phyloP scores from a whole-genome alignment of 2,888 invertebrate genomes.

The Xylocampa areola region DNA sequence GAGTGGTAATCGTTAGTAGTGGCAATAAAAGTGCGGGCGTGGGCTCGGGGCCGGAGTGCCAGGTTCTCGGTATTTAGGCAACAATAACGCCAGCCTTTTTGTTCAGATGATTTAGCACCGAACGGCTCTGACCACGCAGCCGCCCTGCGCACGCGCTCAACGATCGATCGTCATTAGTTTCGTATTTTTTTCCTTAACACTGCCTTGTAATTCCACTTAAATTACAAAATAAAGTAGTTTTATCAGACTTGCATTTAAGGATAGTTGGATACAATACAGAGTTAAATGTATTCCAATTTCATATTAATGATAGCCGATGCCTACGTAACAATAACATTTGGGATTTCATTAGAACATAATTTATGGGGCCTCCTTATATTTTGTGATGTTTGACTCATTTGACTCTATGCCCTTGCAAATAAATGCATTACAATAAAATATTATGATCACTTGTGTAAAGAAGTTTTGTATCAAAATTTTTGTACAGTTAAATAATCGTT shows the following conservation, averaged over 20 bases:
- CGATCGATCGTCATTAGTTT: conserved; percentile 8
- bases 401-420: too few relatives aligned
- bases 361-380: too few relatives aligned
- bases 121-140: conserved; percentile 36
- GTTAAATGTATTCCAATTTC: too few relatives aligned
- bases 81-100: conserved; percentile 66
- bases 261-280: background rate
- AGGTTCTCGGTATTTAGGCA: conserved; percentile 67
- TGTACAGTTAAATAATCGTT: conserved; percentile 15
- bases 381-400: too few relatives aligned
- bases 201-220: background rate
- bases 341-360: conserved; percentile 1
- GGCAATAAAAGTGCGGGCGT: conserved; percentile 35
- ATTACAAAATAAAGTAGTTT: background rate
- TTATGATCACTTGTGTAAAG: background rate
- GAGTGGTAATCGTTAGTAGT: conserved; percentile 34
- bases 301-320: too few relatives aligned
- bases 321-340: too few relatives aligned
- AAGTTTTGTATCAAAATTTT: too few relatives aligned
- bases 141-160: conserved; percentile 56
- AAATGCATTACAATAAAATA: background rate
- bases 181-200: conserved; percentile 22
- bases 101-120: conserved; percentile 67
- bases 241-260: background rate
- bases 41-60: conserved; percentile 23